Evolutionary conservation across 2,113 vertebrate species (phyloP), one percentile per base, ranked within the genome.

Genomic region (Ochotona curzoniae): DNA sequence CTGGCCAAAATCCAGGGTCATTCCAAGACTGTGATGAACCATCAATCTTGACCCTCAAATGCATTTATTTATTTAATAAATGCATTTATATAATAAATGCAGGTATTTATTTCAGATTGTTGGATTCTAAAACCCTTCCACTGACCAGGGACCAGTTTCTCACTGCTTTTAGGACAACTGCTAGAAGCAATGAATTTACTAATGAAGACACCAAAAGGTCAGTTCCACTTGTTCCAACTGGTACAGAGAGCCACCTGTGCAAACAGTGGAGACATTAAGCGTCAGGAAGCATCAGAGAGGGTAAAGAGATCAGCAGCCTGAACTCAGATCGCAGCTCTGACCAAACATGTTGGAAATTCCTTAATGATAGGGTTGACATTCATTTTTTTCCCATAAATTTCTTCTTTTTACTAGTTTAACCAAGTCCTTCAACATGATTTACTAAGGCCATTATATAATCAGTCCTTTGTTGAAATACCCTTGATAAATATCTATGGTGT

Each of bases 231-330:
- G 54, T 14, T 44, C 28, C 23, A 57, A 7, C 11, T 67, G 12
- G 26, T 25, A 28, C 26, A 44, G 11, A 57, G n/a, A 32, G n/a
- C 30, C 60, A 79, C 8, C 38, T 26, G 35, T 44, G 66, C 7
- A 25, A 49, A 30, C 15, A 9, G n/a, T n/a, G 0, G 30, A 64
- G 64, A 26, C 0, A 38, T 38, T 60, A 47, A 5, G 14, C n/a
- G 63, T 20, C n/a, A 9, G 51, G 73, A 66, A 87, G 20, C 0
- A 25, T 38, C 26, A 2, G 14, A 18, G 23, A 38, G 17, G 25
- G 1, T 2, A 5, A 11, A 51, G 26, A 44, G 23, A 5, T 54
- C 11, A 2, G 4, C 5, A 8, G 20, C 35, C 49, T 7, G 17
- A 7, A 25, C 30, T 6, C 71, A 61, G 71, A 83, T 11, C 26